Conservation (phyloP, 2,113 vertebrate species). For the Zosterops pallidus region DNA sequence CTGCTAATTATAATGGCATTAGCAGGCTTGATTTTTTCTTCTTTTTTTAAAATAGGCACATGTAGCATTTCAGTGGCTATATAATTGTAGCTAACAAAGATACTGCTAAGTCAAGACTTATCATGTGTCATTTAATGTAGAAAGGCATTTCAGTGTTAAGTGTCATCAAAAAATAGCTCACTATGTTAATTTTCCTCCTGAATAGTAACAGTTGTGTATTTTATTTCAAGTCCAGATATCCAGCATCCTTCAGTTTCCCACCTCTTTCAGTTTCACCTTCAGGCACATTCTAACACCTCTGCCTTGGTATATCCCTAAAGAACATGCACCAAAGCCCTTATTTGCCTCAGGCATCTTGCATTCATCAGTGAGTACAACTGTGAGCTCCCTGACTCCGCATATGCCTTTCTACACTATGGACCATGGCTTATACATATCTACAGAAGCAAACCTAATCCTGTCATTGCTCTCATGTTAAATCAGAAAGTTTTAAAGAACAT, state of each 20-base stretch:
- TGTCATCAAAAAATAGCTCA: background rate
- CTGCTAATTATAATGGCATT: background rate
- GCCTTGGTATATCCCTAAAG: background rate
- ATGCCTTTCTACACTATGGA: background rate
- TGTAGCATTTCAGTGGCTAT: background rate
- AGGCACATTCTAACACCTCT: slow-evolving; percentile 10
- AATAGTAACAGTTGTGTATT: background rate
- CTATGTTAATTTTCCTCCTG: background rate
- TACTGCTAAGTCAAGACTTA: background rate
- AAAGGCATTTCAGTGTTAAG: background rate
- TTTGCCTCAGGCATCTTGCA: slow-evolving; percentile 11
- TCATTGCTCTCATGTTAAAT: slow-evolving; percentile 16
- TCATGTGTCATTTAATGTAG: background rate
- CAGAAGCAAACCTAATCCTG: background rate
- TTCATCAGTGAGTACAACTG: background rate
- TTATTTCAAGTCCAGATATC: background rate
- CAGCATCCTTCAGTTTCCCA: background rate
- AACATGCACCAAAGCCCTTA: background rate
- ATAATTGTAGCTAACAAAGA: background rate
- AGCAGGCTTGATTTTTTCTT: background rate
- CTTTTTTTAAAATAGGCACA: background rate
- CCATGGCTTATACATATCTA: background rate
- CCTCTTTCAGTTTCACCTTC: background rate
- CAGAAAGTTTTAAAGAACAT: background rate
- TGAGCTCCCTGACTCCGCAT: background rate